A percentile compares a stretch with the other conserved stretches of the same genome.
Conservation (phyloP, 1,140 invertebrate genomes). For the Pseudomyrmex concolor region DNA sequence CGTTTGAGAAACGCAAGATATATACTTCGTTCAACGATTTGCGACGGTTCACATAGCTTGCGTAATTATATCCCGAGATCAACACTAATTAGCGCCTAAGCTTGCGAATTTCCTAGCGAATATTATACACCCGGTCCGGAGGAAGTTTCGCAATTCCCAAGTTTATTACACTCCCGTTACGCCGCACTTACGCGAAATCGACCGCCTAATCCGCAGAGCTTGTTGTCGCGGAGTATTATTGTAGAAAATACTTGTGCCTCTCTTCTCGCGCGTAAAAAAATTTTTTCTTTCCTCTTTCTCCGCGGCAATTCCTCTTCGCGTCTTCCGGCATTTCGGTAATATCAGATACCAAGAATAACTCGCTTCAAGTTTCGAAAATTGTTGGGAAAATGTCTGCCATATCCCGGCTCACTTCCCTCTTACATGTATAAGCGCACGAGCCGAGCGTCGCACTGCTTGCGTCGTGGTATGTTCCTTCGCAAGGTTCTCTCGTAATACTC, state of each 20-base stretch:
- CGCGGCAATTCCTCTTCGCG: neutral
- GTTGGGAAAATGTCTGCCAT: conserved; percentile 38
- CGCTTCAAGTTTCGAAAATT: conserved; percentile 54
- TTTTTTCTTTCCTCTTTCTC: neutral
- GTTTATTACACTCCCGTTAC: conserved; percentile 35
- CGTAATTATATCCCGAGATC: conserved; percentile 45
- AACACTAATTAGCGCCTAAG: conserved; percentile 35
- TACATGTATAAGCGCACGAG: neutral
- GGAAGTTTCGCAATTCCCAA: conserved; percentile 35
- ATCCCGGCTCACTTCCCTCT: neutral
- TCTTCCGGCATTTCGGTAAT: conserved; percentile 50
- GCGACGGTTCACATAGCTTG: neutral
- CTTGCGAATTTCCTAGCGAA: conserved; percentile 24
- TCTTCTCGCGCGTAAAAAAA: neutral
- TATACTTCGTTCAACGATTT: conserved; percentile 21
- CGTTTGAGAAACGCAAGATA: conserved; percentile 13
- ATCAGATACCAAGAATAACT: conserved; percentile 58
- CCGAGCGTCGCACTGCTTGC: conserved; percentile 36
- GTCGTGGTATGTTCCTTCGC: conserved; percentile 43
- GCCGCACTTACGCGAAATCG: conserved; percentile 16
- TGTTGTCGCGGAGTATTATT: neutral
- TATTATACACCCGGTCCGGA: conserved; percentile 12
- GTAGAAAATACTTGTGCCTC: conserved; percentile 17
- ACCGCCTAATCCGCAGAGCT: neutral
- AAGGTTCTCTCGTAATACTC: conserved; percentile 51